Conservation (phyloP, 2,113 vertebrate genomes). For the Numida meleagris region DNA sequence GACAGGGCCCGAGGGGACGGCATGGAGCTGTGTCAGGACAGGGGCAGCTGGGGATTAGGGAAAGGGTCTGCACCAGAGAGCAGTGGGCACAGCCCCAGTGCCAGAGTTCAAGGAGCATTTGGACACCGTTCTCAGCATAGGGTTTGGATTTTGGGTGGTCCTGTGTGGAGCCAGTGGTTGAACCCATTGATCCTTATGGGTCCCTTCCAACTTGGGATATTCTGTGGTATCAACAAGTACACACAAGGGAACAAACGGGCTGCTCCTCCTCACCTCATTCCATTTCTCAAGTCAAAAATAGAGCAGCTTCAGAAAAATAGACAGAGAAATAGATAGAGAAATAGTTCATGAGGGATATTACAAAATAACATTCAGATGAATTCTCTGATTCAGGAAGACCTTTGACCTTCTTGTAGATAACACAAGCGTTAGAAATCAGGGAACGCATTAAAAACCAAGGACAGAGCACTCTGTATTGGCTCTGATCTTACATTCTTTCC, state of each 20-base stretch:
- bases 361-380: neutral
- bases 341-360: neutral
- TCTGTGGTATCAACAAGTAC: neutral
- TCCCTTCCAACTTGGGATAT: too few species aligned
- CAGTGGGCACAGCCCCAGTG: too few species aligned
- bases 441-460: neutral
- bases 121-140: too few species aligned
- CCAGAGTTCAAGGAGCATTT: too few species aligned
- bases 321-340: neutral
- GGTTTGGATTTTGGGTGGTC: too few species aligned
- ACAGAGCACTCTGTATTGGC: neutral
- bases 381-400: neutral
- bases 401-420: neutral
- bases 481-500: neutral
- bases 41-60: too few species aligned
- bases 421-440: neutral
- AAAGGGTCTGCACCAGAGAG: too few species aligned
- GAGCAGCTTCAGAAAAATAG: neutral
- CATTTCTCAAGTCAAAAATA: neutral
- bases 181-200: too few species aligned
- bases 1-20: too few species aligned
- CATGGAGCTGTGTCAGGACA: too few species aligned
- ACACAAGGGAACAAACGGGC: neutral
- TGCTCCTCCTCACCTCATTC: neutral
- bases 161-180: too few species aligned